phyloP scores from a whole-genome alignment of 1,140 invertebrate species.

The Leptinotarsa lineolata region DNA sequence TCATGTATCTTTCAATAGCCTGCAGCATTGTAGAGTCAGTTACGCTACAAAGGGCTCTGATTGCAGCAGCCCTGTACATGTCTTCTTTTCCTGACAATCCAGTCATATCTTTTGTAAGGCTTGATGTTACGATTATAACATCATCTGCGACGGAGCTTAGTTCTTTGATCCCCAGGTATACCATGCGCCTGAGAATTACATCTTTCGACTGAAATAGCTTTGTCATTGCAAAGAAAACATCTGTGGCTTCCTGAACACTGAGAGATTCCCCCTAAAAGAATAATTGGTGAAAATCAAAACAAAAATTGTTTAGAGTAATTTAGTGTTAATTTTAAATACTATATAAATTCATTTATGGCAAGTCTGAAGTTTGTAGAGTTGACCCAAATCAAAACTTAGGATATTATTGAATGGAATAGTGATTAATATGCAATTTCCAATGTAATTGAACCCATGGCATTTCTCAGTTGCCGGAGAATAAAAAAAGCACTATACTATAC shows the following conservation, averaged over 20 bases:
- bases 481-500: too few species aligned
- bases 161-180: constrained; percentile 98
- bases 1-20: constrained; percentile 98
- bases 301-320: too few species aligned
- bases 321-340: too few species aligned
- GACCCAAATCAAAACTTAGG: too few species aligned
- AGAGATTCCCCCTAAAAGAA: constrained; percentile 79
- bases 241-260: constrained; percentile 93
- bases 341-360: too few species aligned
- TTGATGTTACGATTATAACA: constrained; percentile 98
- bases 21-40: constrained; percentile 97
- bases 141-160: constrained; percentile 93
- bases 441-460: too few species aligned
- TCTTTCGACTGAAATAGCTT: constrained; percentile 98
- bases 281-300: too few species aligned
- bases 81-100: constrained; percentile 99
- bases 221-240: constrained; percentile 99
- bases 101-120: constrained; percentile 99
- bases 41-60: constrained; percentile 95
- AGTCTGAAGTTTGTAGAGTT: too few species aligned
- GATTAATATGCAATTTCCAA: too few species aligned
- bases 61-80: constrained; percentile 92
- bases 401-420: too few species aligned
- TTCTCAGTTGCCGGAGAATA: too few species aligned
- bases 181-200: constrained; percentile 89